phyloP scores from a whole-genome alignment of 2,113 vertebrate species.

The Cryptomyrus ogoouensis region DNA sequence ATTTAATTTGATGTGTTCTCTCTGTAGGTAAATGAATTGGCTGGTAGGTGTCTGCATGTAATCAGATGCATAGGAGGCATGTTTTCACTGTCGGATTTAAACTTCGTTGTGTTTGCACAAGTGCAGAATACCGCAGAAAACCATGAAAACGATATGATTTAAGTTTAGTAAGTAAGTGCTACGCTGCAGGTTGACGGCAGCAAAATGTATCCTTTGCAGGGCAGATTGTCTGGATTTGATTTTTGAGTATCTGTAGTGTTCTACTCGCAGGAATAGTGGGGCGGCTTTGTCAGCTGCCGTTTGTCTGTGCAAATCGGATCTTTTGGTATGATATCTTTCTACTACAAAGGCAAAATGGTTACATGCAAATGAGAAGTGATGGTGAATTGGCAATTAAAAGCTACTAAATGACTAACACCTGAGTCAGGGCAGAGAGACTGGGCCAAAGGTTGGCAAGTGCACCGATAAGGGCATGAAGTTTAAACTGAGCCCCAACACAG shows the following conservation, averaged over 20 bases:
- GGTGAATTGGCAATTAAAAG: not conserved
- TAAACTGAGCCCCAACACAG: not conserved
- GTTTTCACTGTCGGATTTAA: not conserved
- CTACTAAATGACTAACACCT: not conserved
- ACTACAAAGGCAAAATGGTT: not conserved
- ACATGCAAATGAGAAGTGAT: not conserved
- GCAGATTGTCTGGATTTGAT: not conserved
- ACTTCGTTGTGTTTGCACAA: not conserved
- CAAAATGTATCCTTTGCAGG: not conserved
- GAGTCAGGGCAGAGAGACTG: not conserved
- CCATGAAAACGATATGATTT: not conserved
- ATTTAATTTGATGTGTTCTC: not conserved
- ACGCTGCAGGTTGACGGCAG: not conserved
- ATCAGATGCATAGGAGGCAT: not conserved
- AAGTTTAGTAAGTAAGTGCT: not conserved
- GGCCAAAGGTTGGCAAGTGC: not conserved
- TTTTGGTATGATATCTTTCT: not conserved
- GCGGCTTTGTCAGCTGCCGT: not conserved
- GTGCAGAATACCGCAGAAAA: not conserved
- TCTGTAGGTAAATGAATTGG: not conserved
- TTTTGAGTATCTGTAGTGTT: not conserved
- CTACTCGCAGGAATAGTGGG: not conserved
- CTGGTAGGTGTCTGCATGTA: not conserved
- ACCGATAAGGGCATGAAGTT: not conserved
- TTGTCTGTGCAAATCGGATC: not conserved